These are phyloP conservation scores for Oncopeltus fasciatus DNA, from an alignment of 1,140 invertebrate species.

Conservation along the genomic window DNA sequence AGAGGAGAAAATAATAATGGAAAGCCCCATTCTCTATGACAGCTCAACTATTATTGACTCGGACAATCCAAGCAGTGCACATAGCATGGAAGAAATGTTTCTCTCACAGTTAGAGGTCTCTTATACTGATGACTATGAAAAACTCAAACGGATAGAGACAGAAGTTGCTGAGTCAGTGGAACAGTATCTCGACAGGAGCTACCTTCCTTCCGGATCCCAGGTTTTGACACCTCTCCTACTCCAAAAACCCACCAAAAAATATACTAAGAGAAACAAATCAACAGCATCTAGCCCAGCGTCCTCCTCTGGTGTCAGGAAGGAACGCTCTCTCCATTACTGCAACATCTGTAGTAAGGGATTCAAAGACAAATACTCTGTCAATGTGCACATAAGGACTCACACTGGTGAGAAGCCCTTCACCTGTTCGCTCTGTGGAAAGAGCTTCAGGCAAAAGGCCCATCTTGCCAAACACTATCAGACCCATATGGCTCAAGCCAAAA, in stretches of 20 bases:
- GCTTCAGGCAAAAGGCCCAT: conserved; percentile 90
- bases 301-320: conserved; percentile 40
- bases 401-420: conserved; percentile 83
- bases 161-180: conserved; percentile 29
- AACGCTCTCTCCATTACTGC: conserved; percentile 75
- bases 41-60: conserved; percentile 19
- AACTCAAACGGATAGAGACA: conserved; percentile 38
- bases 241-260: conserved; percentile 22
- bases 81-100: conserved; percentile 28
- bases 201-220: conserved; percentile 19
- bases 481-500: conserved; percentile 54
- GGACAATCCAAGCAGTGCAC: conserved; percentile 25
- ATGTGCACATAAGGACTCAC: conserved; percentile 80
- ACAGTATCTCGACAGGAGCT: conserved; percentile 20
- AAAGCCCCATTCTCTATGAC: conserved; percentile 18
- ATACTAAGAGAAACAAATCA: conserved; percentile 22
- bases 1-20: conserved; percentile 14
- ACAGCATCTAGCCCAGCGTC: conserved; percentile 10
- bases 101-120: conserved; percentile 27
- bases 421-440: conserved; percentile 75
- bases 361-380: conserved; percentile 86
- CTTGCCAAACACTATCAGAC: conserved; percentile 95
- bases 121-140: conserved; percentile 56
- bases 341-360: conserved; percentile 84
- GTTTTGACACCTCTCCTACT: conserved; percentile 15